A percentile compares a stretch with the other conserved stretches of the same genome.
Evolutionary conservation across 2,888 invertebrate species (phyloP).

Genomic region (Acanthosepion esculentum): DNA sequence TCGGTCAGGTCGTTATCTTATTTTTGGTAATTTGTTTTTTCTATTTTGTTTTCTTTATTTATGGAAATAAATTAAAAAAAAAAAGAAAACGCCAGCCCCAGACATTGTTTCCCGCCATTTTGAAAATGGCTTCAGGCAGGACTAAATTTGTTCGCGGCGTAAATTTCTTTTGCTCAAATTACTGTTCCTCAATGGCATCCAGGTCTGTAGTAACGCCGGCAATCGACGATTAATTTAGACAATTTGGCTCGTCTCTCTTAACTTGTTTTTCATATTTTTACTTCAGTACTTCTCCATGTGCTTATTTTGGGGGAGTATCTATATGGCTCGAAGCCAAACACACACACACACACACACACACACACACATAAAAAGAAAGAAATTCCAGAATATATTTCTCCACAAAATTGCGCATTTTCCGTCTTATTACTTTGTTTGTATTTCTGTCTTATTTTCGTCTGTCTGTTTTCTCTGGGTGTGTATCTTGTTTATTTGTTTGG

Average conservation of each 20-base stretch:
- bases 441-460: neutral
- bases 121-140: neutral
- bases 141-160: neutral
- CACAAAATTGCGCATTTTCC: neutral
- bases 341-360: neutral
- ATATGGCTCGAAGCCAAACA: neutral
- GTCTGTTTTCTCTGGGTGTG: neutral
- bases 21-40: neutral
- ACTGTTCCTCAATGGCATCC: neutral
- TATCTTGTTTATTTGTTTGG: neutral
- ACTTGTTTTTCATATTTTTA: neutral
- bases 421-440: neutral
- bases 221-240: slow-evolving; percentile 21
- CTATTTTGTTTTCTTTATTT: neutral
- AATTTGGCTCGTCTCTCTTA: neutral
- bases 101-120: neutral
- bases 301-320: slow-evolving; percentile 25
- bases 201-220: neutral
- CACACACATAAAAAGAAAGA: neutral
- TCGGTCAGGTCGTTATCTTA: neutral
- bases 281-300: neutral
- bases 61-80: neutral
- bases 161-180: neutral
- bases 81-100: neutral
- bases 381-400: neutral